Base-by-base conservation (phyloP, 2,113 vertebrate genomes). In the Odobenus rosmarus region DNA sequence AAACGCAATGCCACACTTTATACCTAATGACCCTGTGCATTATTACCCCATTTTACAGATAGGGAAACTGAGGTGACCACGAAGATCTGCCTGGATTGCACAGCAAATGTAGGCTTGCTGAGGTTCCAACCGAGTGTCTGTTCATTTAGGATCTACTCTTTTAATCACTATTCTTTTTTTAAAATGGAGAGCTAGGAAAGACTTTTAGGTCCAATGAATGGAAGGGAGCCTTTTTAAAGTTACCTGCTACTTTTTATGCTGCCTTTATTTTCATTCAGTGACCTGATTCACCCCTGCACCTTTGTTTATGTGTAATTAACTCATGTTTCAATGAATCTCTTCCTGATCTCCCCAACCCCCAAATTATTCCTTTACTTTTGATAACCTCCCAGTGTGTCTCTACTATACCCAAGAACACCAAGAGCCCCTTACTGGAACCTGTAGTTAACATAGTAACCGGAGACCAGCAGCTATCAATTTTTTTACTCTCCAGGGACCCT, bases 271-370 rank as follows among this genome's bases (percentile, higher is more conserved):
- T 90, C 42, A 33, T 5, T 42, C 26, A 28, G 26, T 33, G 49
- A 19, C 59, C 59, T 83, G 84, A 81, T 31, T 77, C 5, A 59
- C 36, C 18, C 24, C 42, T 21, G 26, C 12, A 72, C 7, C 53
- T 62, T 2, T 18, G 21, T 24, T 57, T 6, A 3, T 23, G 9
- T 62, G 49, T 16, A 49, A 76, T 31, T 18, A 76, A 76, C 42
- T 8, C 26, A 26, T 55, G 31, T 80, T 95, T 88, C 85, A 84
- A n/a, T 90, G 62, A 94, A 69, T 94, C 31, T 59, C 81, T 53
- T 51, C 10, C 3, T 18, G 2, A 23, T 92, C 33, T 93, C n/a
- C 31, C 26, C 15, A 24, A 0, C 36, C 49, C 19, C 31, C 36
- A 62, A 53, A 77, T 53, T 51, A 28, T 80, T 61, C 39, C 10